phyloP scores from a whole-genome alignment of 2,888 invertebrate species.

The Lycaena phlaeas region DNA sequence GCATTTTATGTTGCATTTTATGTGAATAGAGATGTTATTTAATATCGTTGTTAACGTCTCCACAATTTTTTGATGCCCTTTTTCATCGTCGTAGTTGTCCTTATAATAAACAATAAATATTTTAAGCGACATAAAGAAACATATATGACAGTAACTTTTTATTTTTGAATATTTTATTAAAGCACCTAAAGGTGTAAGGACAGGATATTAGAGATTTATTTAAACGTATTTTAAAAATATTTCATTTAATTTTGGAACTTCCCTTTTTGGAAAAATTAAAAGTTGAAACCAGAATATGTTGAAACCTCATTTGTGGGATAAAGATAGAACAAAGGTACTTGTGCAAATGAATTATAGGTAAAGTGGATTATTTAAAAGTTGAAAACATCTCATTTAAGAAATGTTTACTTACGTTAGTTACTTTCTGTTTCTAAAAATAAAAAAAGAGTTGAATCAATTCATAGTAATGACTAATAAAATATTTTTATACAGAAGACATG shows the following conservation, averaged over 20 bases:
- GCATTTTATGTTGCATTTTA: conserved; percentile 54
- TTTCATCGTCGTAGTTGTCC: conserved; percentile 31
- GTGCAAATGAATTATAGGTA: no score
- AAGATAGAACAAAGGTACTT: no score
- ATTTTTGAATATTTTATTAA: not conserved
- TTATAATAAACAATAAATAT: conserved; percentile 14
- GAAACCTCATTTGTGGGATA: no score
- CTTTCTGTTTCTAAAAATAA: no score
- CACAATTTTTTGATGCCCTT: conserved; percentile 42
- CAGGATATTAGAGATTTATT: not conserved
- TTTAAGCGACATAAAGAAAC: not conserved
- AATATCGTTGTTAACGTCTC: conserved; percentile 64
- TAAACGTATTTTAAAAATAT: not conserved
- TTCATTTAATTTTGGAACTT: not conserved
- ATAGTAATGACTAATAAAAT: no score
- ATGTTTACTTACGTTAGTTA: no score
- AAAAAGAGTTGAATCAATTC: no score
- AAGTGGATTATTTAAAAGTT: no score
- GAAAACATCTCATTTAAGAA: no score
- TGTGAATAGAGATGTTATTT: conserved; percentile 68
- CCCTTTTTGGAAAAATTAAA: no score
- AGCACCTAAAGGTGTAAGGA: not conserved
- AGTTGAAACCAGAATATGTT: no score
- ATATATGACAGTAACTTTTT: not conserved
- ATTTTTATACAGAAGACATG: no score